Conservation (phyloP, 53 echinoderm and acorn worm species). For the Echinarachnius parma region DNA sequence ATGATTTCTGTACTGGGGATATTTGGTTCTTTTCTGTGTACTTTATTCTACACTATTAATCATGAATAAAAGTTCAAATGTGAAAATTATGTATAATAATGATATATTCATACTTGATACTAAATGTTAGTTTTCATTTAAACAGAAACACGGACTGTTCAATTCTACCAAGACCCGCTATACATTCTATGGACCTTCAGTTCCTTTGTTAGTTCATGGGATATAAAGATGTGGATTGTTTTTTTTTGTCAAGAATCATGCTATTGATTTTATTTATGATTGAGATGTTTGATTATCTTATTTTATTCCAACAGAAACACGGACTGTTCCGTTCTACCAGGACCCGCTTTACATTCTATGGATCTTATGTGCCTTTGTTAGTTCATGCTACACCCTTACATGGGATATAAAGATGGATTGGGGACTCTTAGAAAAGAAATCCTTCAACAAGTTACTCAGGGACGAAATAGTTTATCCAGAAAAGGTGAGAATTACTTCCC, state of each 20-base stretch:
- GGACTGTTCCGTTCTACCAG: conserved; percentile 38
- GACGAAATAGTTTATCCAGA: conserved; percentile 92
- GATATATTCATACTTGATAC: too few species aligned
- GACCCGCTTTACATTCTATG: conserved; percentile 78
- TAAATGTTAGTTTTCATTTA: too few species aligned
- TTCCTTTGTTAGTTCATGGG: conserved; percentile 18
- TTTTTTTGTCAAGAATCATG: too few species aligned
- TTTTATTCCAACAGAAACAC: too few species aligned
- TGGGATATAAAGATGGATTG: conserved; percentile 99
- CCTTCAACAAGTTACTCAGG: conserved; percentile 76
- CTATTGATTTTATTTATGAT: too few species aligned
- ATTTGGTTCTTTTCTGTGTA: too few species aligned
- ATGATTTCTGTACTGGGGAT: too few species aligned
- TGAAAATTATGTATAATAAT: too few species aligned
- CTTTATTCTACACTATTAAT: too few species aligned
- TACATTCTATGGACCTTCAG: conserved; percentile 72
- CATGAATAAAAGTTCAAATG: too few species aligned
- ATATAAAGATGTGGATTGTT: neutral
- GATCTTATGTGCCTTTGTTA: conserved; percentile 79
- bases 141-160: too few species aligned
- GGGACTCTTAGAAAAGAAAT: conserved; percentile 77
- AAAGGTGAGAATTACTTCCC: conserved; percentile 45
- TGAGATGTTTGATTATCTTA: too few species aligned
- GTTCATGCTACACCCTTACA: conserved; percentile 93
- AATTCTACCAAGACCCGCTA: conserved; percentile 51